Evolutionary conservation across 1,140 invertebrate genomes (phyloP), one percentile per base, ranked within the genome.

Genomic region (Leptonema lineaticorne): DNA sequence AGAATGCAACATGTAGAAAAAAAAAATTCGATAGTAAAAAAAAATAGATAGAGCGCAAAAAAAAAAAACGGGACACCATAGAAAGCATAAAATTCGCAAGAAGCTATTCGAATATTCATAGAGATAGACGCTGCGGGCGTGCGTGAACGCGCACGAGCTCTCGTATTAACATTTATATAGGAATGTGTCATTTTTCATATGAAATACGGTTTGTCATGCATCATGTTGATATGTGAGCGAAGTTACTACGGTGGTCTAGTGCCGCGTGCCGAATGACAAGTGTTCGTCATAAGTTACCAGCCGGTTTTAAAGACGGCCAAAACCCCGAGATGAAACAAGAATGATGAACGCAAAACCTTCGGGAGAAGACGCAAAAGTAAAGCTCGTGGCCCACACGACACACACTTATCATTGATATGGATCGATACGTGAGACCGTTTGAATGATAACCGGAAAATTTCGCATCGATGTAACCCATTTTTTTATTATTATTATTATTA

Each of bases 171-270:
- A 53, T 53, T 53, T 22, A 53, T 53, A 53, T 22, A 20, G 50
- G 50, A 53, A 53, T 26, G 50, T 53, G 50, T 53, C 50, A 53
- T 53, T 59, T 33, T 59, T 59, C 11, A 29, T 16, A 33, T 59
- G 30, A 59, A 62, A 45, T 45, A 62, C 46, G 33, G 29, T 62
- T 28, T 33, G 29, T 33, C 26, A 22, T 62, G 59, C 24, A 62
- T 62, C 59, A 62, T 45, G 29, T 62, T 62, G 59, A 62, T 62
- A 62, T 46, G 59, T 37, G 59, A 62, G 59, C 24, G n/a, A 26
- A 58, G 56, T 41, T 24, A 20, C 27, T 24, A 9, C 24, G 50
- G 18, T 53, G 28, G 28, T 22, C 14, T 11, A 14, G 3, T 58
- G 9, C 24, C 24, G n/a, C 24, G 56, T 28, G 20, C 59, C 16